A percentile compares a stretch with the other conserved stretches of the same genome.
These are phyloP conservation scores for Zelostemma sp. DNA, from an alignment of 1,140 invertebrate genomes.

Conservation along the genomic window DNA sequence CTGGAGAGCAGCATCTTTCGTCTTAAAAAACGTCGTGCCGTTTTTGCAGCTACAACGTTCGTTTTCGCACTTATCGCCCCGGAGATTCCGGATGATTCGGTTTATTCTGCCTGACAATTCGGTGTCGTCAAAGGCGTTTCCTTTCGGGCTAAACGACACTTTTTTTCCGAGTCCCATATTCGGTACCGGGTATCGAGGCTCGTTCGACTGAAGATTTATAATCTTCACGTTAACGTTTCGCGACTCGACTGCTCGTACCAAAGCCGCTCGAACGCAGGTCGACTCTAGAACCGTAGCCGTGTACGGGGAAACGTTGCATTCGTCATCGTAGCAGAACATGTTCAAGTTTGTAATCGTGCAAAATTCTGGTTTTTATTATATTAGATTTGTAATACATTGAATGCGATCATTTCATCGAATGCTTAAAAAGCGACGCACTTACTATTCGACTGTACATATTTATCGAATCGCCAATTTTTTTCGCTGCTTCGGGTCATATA, in stretches of 20 bases:
- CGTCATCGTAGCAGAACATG: too few species aligned
- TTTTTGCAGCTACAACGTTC: too few species aligned
- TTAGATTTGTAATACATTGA: neutral
- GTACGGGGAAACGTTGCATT: neutral
- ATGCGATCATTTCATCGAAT: neutral
- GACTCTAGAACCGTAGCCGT: neutral
- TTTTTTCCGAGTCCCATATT: too few species aligned
- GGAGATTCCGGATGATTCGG: too few species aligned
- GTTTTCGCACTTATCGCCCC: too few species aligned
- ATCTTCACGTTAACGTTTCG: neutral
- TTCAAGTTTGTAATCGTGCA: neutral
- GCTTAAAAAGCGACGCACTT: neutral
- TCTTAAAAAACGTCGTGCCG: too few species aligned
- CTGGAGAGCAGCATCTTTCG: too few species aligned
- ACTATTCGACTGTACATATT: neutral
- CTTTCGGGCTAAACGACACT: too few species aligned
- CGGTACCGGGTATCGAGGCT: too few species aligned
- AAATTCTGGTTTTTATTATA: neutral
- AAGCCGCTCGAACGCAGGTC: neutral
- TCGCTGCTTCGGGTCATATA: constrained; percentile 45
- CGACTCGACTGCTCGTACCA: neutral
- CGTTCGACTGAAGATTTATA: neutral
- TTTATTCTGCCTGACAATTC: too few species aligned
- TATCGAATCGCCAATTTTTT: neutral
- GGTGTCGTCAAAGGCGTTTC: too few species aligned